Evolutionary conservation across 2,888 invertebrate genomes (phyloP).

Genomic region (Tetranychus piercei): DNA sequence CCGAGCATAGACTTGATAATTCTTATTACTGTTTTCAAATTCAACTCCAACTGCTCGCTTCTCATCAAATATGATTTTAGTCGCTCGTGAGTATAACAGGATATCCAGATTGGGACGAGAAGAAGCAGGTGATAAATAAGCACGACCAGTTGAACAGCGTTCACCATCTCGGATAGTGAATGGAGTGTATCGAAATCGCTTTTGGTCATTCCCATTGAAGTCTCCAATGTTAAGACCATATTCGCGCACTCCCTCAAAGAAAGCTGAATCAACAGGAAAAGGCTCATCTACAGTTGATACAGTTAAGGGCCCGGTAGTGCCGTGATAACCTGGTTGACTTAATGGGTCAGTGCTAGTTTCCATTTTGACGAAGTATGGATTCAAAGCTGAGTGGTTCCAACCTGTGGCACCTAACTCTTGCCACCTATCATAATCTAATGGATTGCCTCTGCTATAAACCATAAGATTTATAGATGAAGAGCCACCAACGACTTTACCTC

Average conservation of each 20-base stretch:
- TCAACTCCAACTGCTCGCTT: neutral
- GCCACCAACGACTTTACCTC: constrained; percentile 44
- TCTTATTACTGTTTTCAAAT: neutral
- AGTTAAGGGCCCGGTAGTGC: neutral
- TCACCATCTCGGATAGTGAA: neutral
- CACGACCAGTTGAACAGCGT: neutral
- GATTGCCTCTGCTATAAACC: constrained; percentile 73
- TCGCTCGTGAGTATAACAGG: neutral
- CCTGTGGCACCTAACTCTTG: constrained; percentile 61
- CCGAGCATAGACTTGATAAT: neutral
- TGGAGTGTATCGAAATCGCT: neutral
- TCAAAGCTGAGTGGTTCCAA: constrained; percentile 43
- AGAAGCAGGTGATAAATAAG: neutral
- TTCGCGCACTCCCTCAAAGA: neutral
- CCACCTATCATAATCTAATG: constrained; percentile 69
- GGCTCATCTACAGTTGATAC: neutral
- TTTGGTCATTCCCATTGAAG: neutral
- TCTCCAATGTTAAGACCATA: neutral
- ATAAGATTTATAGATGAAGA: constrained; percentile 62
- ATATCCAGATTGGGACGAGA: neutral
- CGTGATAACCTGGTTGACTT: neutral
- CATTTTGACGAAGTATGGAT: constrained; percentile 25
- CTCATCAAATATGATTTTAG: neutral
- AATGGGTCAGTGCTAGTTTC: constrained; percentile 18
- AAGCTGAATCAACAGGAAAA: neutral